Conservation (phyloP, 2,888 invertebrate genomes). For the Dascillus cervinus region DNA sequence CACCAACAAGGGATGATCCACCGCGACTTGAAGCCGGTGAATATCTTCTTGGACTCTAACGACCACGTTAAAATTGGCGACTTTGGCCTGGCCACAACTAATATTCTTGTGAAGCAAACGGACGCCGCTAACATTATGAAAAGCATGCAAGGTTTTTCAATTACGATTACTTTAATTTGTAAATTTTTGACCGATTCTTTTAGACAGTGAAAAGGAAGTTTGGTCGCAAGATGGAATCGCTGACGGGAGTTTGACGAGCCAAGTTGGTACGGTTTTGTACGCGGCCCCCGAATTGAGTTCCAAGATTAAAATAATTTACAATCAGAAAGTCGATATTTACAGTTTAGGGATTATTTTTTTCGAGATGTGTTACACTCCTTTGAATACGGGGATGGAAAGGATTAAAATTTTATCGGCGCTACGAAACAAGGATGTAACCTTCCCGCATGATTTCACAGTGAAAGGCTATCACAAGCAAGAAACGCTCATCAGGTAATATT, state of each 20-base stretch:
- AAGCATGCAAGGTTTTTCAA: constrained; percentile 22
- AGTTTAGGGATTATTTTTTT: constrained; percentile 82
- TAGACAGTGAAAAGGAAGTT: constrained; percentile 29
- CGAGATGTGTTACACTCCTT: constrained; percentile 87
- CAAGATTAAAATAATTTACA: constrained; percentile 66
- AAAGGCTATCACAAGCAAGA: constrained; percentile 52
- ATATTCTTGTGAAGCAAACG: constrained; percentile 40
- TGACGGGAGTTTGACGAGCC: constrained; percentile 59
- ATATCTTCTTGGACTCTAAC: constrained; percentile 89
- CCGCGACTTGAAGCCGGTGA: constrained; percentile 79
- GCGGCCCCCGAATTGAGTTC: constrained; percentile 86
- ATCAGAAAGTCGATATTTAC: constrained; percentile 72
- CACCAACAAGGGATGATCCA: constrained; percentile 90
- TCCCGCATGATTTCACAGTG: constrained; percentile 62
- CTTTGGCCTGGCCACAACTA: constrained; percentile 90
- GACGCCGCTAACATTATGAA: constrained; percentile 23
- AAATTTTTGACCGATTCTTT: no score
- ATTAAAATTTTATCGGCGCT: constrained; percentile 67
- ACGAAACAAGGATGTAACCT: constrained; percentile 56
- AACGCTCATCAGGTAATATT: constrained; percentile 57
- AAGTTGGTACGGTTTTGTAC: constrained; percentile 92
- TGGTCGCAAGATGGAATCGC: constrained; percentile 33
- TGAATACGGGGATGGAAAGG: constrained; percentile 85
- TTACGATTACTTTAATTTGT: constrained; percentile 7
- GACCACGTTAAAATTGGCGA: constrained; percentile 98